Percentiles rank a stretch among this genome's conserved stretches.
These are phyloP conservation scores for Acridotheres tristis DNA, from an alignment of 2,797 vertebrate species.

Conservation along the genomic window DNA sequence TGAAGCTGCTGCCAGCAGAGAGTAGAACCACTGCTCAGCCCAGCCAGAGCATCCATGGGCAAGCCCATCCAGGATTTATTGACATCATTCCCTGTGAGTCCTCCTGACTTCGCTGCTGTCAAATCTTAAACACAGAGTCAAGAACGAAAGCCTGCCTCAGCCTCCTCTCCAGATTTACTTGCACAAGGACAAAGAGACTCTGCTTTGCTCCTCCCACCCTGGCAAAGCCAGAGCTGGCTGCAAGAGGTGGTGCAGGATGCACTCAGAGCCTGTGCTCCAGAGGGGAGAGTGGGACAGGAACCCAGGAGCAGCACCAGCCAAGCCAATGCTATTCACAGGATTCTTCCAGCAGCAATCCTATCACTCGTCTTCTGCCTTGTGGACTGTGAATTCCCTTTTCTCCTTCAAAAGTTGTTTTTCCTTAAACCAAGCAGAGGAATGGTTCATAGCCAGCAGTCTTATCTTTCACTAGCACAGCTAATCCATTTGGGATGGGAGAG, in stretches of 20 bases:
- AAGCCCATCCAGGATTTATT: neutral
- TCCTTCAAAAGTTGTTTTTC: neutral
- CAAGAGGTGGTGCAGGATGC: neutral
- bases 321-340: accelerated
- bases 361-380: neutral
- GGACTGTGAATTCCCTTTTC: neutral
- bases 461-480: neutral
- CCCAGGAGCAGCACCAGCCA: neutral
- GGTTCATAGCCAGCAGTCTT: neutral
- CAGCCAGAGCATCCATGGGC: neutral
- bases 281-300: neutral
- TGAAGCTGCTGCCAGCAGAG: neutral
- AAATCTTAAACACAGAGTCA: neutral
- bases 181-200: no score
- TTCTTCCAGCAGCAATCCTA: neutral
- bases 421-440: neutral
- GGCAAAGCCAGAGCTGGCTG: neutral
- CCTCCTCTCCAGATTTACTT: neutral
- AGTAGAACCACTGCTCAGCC: neutral
- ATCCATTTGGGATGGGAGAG: neutral
- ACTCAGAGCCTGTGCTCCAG: neutral
- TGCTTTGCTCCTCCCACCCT: neutral
- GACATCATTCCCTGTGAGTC: neutral
- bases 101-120: neutral
- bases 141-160: neutral